Base-by-base conservation (phyloP, 2,888 invertebrate genomes). In the Sisyra terminalis region DNA sequence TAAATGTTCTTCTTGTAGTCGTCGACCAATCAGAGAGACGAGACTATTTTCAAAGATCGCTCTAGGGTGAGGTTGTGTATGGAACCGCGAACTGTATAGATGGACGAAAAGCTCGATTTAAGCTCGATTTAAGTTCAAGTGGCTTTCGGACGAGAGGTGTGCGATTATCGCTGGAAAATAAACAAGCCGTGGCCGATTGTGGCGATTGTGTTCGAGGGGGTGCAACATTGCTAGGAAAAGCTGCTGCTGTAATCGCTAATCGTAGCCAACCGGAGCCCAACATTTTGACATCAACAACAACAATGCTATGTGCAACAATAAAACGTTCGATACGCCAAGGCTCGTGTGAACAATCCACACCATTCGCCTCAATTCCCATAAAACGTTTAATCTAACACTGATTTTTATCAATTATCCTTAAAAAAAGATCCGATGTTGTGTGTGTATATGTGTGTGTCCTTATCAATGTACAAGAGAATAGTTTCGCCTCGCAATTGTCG, bases 1-100 rank as follows among this genome's bases (percentile, higher is more conserved):
- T 62, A 62, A 66, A 70, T 69, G 67, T 63, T 67, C 65, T 62
- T 67, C 65, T 62, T 59, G 61, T 61, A 61, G 11, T 29, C 10
- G 11, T 6, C 42, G 63, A 63, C 63, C 63, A 64, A 64, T 64
- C 61, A 63, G 60, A 64, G 63, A 59, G 62, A 61, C 59, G 58
- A 60, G 58, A 63, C 61, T 65, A 63, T 64, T 65, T 65, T 64
- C 63, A 62, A 64, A 65, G 65, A 30, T 16, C 17, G 24, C 30
- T 18, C 24, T 29, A 30, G 30, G 65, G 65, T 64, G 65, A 65
- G 65, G 65, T 65, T 64, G 61, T 65, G 62, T 63, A 61, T 51
- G 51, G 48, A 48, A 50, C 49, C 49, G 51, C 40, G 30, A 30
- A 30, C 29, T 11, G 40, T 29, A 14, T 34, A 13, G n/a, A 14